These are phyloP conservation scores for Stegodyphus mimosarum DNA, from an alignment of 1,140 invertebrate genomes.

Conservation along the genomic window DNA sequence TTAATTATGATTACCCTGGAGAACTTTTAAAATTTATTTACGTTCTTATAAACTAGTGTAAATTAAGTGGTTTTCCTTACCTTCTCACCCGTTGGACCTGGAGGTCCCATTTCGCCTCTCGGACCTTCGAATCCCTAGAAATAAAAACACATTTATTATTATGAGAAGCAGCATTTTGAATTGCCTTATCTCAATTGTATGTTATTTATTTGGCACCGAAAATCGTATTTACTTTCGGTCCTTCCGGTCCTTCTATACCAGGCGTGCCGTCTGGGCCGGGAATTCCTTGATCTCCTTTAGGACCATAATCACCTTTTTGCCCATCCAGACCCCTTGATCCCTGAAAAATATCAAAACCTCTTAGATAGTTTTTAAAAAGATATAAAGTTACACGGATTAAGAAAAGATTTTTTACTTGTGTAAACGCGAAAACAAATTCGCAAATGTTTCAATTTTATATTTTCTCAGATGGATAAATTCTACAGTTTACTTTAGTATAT, in stretches of 20 bases:
- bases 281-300: constrained; percentile 79
- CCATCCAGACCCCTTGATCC: constrained; percentile 76
- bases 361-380: not conserved
- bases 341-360: constrained; percentile 52
- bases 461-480: not conserved
- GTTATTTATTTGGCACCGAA: not conserved
- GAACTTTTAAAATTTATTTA: too few relatives aligned
- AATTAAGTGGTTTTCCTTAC: constrained; percentile 56
- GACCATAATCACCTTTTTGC: constrained; percentile 80
- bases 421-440: not conserved
- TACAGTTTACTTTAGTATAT: not conserved
- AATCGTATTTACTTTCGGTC: constrained; percentile 75
- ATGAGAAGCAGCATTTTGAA: not conserved
- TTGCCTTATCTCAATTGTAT: not conserved
- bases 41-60: too few relatives aligned
- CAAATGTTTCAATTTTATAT: not conserved
- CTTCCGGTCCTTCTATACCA: constrained; percentile 85
- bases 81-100: constrained; percentile 75
- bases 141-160: not conserved
- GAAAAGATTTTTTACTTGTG: not conserved
- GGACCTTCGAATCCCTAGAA: constrained; percentile 80
- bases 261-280: constrained; percentile 76
- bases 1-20: too few relatives aligned
- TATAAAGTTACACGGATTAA: not conserved
- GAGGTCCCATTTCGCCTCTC: constrained; percentile 78